phyloP scores from a whole-genome alignment of 2,797 vertebrate species.

The Varecia variegata region DNA sequence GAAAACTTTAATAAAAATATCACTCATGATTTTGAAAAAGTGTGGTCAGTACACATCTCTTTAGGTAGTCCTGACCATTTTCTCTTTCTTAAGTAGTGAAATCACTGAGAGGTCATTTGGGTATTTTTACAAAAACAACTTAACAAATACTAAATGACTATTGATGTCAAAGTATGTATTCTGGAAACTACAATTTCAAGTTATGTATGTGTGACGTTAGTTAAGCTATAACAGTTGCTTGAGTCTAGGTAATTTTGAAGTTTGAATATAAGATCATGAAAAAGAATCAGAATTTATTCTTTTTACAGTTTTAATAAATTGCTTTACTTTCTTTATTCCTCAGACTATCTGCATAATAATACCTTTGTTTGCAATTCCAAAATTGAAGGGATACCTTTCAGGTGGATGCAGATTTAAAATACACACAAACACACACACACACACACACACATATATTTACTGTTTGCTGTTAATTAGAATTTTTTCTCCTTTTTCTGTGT shows the following conservation, averaged over 20 bases:
- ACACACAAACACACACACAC: not conserved
- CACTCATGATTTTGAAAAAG: not conserved
- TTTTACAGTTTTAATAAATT: not conserved
- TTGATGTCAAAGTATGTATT: not conserved
- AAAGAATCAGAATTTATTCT: not conserved
- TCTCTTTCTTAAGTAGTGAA: not conserved
- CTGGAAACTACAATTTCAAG: not conserved
- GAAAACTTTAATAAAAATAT: conserved; percentile 33
- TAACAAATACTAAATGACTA: not conserved
- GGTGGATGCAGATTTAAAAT: not conserved
- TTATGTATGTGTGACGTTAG: not conserved
- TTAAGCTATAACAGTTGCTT: not conserved
- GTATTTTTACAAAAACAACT: not conserved
- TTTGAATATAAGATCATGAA: not conserved
- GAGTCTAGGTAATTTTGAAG: not conserved
- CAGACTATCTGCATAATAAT: not conserved
- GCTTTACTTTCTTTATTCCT: not conserved
- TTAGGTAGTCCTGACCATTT: not conserved
- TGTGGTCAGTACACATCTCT: not conserved
- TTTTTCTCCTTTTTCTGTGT: not conserved
- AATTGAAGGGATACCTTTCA: not conserved
- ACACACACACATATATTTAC: not conserved
- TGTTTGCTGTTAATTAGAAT: not conserved
- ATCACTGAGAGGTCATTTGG: not conserved
- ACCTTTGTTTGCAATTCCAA: not conserved